Conservation (phyloP, 37 sponge, comb jelly and placozoan genomes). For the Lycopodina hypogea region DNA sequence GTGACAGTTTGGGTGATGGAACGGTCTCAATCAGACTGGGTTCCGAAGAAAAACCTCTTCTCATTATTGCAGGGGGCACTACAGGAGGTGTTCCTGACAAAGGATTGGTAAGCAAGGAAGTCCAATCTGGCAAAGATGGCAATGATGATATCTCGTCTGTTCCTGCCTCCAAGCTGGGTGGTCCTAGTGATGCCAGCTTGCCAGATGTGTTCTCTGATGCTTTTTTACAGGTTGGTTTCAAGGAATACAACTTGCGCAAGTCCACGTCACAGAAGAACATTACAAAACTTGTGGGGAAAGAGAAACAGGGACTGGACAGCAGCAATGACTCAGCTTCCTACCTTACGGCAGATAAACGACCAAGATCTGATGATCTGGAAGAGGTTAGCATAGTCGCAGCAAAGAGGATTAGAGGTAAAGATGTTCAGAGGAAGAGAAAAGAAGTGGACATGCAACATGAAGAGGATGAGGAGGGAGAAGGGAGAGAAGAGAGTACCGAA, state of each 20-base stretch:
- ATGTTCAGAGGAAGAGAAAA: neutral
- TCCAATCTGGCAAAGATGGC: too few species aligned
- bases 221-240: conserved; percentile 13
- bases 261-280: neutral
- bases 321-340: too few species aligned
- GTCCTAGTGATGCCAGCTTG: neutral
- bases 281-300: neutral
- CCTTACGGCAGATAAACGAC: neutral
- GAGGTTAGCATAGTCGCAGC: conserved; percentile 1
- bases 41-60: too few species aligned
- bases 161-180: neutral
- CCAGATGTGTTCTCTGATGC: neutral
- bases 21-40: too few species aligned
- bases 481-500: neutral
- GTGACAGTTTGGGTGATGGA: too few species aligned
- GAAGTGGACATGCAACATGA: neutral
- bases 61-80: too few species aligned
- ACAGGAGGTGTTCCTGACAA: too few species aligned
- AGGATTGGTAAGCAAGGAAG: too few species aligned
- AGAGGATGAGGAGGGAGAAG: neutral
- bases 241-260: conserved; percentile 28
- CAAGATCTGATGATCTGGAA: neutral
- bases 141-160: too few species aligned
- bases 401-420: neutral
- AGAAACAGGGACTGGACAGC: too few species aligned